Base-by-base conservation (phyloP, 2,797 vertebrate species). In the Cephalopachus bancanus region DNA sequence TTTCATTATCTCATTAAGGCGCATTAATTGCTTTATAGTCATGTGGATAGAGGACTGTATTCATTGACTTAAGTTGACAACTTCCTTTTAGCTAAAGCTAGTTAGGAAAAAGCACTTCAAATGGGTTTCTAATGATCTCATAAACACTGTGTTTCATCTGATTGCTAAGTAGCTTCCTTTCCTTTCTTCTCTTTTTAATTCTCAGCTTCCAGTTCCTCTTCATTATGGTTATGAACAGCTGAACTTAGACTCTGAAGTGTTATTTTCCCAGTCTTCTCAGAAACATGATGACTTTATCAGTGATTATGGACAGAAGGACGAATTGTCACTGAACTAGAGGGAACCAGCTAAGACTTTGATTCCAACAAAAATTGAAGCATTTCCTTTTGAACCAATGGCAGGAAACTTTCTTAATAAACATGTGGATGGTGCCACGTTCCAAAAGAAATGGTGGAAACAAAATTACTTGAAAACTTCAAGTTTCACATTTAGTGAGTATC, bases 71-170 rank as follows among this genome's bases (percentile, higher is more conserved):
- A 83, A 96, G 91, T 89, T 97, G 96, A 98, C 91, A 96, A 92
- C 93, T 96, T 97, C 88, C 89, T 96, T 95, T 91, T 93, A 84
- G 72, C 71, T 97, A 96, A 97, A 97, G 71, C 96, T 97, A 64
- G 96, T 96, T 93, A 97, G 91, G 93, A 96, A 94, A 95, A 97
- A 96, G 71, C 69, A 96, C 95, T 97, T 96, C 86, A 97, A 85
- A 97, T 96, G 75, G 91, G 62, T 96, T 91, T 96, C 94, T 97
- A 97, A 97, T 97, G 93, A 93, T 94, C 91, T 95, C 94, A 85
- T 96, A 95, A 98, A 97, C 79, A 97, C 84, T 64, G 67, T 80
- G 51, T 96, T 96, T 95, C 84, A 96, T 94, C 83, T 97, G 97
- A 97, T 97, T 96, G 86, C 89, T 95, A 94, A 97, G 93, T 96